phyloP scores from a whole-genome alignment of 2,113 vertebrate species.

The Tachycineta bicolor region DNA sequence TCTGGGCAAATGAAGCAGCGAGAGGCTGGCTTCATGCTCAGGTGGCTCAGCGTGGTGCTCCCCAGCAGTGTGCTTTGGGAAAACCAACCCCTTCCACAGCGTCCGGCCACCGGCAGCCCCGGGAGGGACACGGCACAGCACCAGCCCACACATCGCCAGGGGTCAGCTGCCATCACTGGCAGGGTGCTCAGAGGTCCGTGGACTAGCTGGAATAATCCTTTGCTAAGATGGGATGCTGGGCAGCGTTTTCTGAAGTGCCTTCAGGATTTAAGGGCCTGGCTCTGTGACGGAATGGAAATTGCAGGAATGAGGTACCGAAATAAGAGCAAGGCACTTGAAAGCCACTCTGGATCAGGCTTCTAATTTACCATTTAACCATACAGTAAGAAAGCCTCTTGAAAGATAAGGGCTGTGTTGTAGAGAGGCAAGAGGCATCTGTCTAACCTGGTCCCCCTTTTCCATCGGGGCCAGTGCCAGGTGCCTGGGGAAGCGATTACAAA shows the following conservation, averaged over 20 bases:
- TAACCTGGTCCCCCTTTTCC: neutral
- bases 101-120: fast-evolving
- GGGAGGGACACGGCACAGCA: neutral
- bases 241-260: neutral
- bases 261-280: neutral
- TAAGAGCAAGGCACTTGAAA: constrained; percentile 22
- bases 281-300: constrained; percentile 9
- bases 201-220: neutral
- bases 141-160: neutral
- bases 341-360: constrained; percentile 3
- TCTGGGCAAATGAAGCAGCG: neutral
- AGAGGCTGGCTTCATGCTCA: neutral
- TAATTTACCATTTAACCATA: constrained; percentile 18
- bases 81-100: neutral
- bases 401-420: neutral
- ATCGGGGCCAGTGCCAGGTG: neutral
- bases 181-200: fast-evolving
- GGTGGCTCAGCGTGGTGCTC: neutral
- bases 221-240: neutral
- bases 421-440: neutral
- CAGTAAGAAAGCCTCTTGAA: constrained; percentile 15
- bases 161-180: neutral
- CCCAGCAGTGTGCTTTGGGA: neutral
- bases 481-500: neutral
- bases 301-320: constrained; percentile 11